Evolutionary conservation across 2,888 invertebrate genomes (phyloP), one percentile per base, ranked within the genome.

Genomic region (Hyposoter didymator): DNA sequence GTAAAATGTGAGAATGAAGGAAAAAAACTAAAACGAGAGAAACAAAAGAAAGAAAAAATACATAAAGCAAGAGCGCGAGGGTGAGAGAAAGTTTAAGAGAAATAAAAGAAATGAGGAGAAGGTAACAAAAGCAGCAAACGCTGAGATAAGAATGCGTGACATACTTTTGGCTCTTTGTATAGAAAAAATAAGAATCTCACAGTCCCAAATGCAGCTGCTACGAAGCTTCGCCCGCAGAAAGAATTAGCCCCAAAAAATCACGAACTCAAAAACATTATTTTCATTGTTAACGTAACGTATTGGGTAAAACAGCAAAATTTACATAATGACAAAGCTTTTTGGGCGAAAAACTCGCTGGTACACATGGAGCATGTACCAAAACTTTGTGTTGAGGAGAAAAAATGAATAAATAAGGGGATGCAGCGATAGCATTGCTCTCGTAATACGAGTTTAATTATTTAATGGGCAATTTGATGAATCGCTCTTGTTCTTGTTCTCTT

Each of bases 401-500:
- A 59, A 64, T n/a, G 8, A 49, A 22, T 17, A 49, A 35, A 32
- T 22, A 67, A 55, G 39, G 17, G n/a, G n/a, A n/a, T n/a, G n/a
- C 49, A 52, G 7, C 32, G 22, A 67, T 28, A 32, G 4, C 43
- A 69, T 69, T 8, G 39, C 0, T 22, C 17, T 28, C 45, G 45
- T 47, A 62, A 47, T 59, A 22, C 4, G 89, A 87, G 82, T 89
- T 89, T 87, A 89, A 66, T 66, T 89, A 90, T 90, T 89, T 90
- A 90, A 91, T 89, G 86, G 88, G 64, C 84, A 87, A 87, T 89
- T 90, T 90, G 90, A 90, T 89, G 88, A 89, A 90, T 90, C 87
- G 88, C 86, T 75, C 62, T 75, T 82, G 74, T 82, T 72, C 69
- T 79, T 66, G 32, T 12, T 28, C 28, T 28, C 2, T 2, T 17